Evolutionary conservation across 2,888 invertebrate species (phyloP).

Genomic region (Coelinius sp.): DNA sequence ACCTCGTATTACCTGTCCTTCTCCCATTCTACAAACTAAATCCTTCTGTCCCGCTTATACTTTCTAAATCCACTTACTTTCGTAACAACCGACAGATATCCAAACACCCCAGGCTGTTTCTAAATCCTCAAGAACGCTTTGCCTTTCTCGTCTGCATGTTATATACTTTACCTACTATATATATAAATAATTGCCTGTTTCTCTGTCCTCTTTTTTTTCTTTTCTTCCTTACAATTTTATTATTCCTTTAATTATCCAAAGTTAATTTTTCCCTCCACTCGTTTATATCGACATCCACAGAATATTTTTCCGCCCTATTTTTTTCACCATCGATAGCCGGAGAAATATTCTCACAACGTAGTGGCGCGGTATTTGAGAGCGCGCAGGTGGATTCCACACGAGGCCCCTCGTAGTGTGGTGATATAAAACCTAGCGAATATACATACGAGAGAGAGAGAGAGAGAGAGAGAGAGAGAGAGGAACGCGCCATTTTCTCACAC

Average conservation of each 20-base stretch:
- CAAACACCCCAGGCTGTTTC: constrained; percentile 30
- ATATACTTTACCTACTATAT: constrained; percentile 7
- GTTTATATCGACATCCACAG: neutral
- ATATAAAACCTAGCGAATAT: constrained; percentile 14
- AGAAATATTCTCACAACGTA: constrained; percentile 20
- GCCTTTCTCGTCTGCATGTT: constrained; percentile 1
- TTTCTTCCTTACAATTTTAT: neutral
- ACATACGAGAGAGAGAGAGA: constrained; percentile 38
- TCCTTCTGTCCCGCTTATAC: constrained; percentile 58
- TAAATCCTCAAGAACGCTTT: constrained; percentile 26
- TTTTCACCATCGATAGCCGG: neutral
- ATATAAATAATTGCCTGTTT: constrained; percentile 9
- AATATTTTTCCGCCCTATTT: neutral
- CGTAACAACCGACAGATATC: constrained; percentile 60
- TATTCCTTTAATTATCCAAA: constrained; percentile 2
- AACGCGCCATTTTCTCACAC: constrained; percentile 46
- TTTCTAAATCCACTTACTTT: constrained; percentile 71
- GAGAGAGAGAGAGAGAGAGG: constrained; percentile 14
- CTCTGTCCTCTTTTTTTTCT: neutral
- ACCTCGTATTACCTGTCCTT: constrained; percentile 49
- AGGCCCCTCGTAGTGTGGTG: constrained; percentile 38
- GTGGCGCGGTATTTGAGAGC: constrained; percentile 8
- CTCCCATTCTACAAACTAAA: constrained; percentile 27
- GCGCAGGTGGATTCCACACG: constrained; percentile 37
- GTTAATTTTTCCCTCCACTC: neutral